A percentile compares a stretch with the other conserved stretches of the same genome.
phyloP scores from a whole-genome alignment of 1,140 invertebrate species.

The roundworm (Caenorhabditis elegans) region WBcel235 BX284603.4:8992001-8992500 shows the following conservation, averaged over 20 bases:
- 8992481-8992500: constrained; percentile 82
- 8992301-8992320: constrained; percentile 55
- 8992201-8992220: too few relatives aligned
- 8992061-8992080: too few relatives aligned
- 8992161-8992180: neutral
- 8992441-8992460: neutral
- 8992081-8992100: too few relatives aligned
- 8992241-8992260: constrained; percentile 45
- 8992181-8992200: too few relatives aligned
- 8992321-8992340: neutral
- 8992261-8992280: constrained; percentile 33
- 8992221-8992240: neutral
- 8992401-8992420: too few relatives aligned
- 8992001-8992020: too few relatives aligned
- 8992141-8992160: neutral
- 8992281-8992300: too few relatives aligned
- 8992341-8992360: neutral
- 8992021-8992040: too few relatives aligned
- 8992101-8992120: too few relatives aligned
- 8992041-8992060: too few relatives aligned
- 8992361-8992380: neutral
- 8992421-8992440: neutral
- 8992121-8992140: too few relatives aligned
- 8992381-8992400: neutral
- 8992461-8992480: constrained; percentile 70